These are phyloP conservation scores for Lophius piscatorius DNA, from an alignment of 2,113 vertebrate genomes.

Conservation along the genomic window DNA sequence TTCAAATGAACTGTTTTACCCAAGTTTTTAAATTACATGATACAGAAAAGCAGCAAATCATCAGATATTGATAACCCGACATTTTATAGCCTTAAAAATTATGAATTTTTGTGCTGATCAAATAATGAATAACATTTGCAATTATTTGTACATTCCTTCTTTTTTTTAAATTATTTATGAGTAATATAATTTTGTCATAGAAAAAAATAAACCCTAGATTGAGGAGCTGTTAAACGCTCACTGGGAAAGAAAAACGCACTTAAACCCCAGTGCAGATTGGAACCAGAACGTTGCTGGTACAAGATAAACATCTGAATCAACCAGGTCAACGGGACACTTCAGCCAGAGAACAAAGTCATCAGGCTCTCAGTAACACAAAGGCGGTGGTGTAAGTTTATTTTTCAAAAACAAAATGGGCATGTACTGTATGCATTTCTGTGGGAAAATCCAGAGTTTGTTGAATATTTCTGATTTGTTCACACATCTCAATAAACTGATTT, in stretches of 20 bases:
- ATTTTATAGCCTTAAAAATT: too few relatives aligned
- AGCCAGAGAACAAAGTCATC: conserved; percentile 50
- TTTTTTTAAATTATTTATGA: not conserved
- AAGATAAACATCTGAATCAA: conserved; percentile 65
- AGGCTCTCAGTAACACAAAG: conserved; percentile 33
- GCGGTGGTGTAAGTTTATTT: not conserved
- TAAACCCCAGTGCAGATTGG: conserved; percentile 45
- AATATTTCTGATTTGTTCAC: too few relatives aligned
- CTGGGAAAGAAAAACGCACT: conserved; percentile 49
- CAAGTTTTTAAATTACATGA: too few relatives aligned
- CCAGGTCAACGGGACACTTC: conserved; percentile 60
- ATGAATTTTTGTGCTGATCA: too few relatives aligned
- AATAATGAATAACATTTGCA: too few relatives aligned
- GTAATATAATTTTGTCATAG: not conserved
- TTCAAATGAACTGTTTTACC: too few relatives aligned
- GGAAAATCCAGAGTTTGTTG: too few relatives aligned
- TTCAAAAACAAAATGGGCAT: not conserved
- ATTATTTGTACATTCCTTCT: not conserved
- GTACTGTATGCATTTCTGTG: too few relatives aligned
- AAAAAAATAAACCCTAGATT: not conserved
- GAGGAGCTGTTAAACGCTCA: conserved; percentile 60
- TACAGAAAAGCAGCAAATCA: too few relatives aligned
- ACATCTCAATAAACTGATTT: too few relatives aligned
- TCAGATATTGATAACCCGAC: too few relatives aligned
- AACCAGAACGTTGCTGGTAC: conserved; percentile 59